Evolutionary conservation across 2,888 invertebrate genomes (phyloP), one percentile per base, ranked within the genome.

Genomic region (Imbricaverruca yamaguchii): DNA sequence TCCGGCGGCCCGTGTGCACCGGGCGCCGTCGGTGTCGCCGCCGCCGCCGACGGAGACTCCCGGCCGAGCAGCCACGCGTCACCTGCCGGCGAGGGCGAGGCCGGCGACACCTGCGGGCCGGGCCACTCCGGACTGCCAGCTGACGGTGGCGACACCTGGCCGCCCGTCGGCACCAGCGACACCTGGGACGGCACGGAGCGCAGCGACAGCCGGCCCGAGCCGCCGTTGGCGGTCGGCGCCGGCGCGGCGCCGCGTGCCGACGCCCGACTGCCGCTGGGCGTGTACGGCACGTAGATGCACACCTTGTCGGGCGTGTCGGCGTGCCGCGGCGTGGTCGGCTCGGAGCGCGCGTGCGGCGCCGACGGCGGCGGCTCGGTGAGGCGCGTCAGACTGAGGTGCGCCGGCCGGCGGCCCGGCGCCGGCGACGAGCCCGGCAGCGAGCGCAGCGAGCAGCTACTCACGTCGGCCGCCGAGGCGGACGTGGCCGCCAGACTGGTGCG

Each of bases 271-370:
- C 57, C 57, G 56, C 23, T 59, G 23, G 57, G 57, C 57, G 57
- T 57, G 57, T 79, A 79, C 57, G 79, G 57, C 57, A 79, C 79
- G 57, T 23, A 79, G 57, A 79, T 79, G 79, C 57, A 79, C 57
- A 79, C 79, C 57, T 79, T 79, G 79, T 79, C 79, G 23, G 79
- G 57, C 23, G 57, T 12, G 79, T 12, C 25, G 23, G 57, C 12
- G 23, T 57, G 79, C 15, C 57, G 79, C 57, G 79, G 79, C 57
- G 79, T 79, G 79, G 79, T 59, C 57, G 79, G 79, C 79, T 79
- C 79, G n/a, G 79, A 79, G 15, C 57, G 57, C 11, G 57, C 57
- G 21, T 56, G 79, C 12, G 23, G 57, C 57, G 79, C 55, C 53
- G 18, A 8, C 23, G 56, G 4, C 57, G n/a, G n/a, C 57, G 23